phyloP scores from a whole-genome alignment of 2,888 invertebrate genomes.

The Mycalesis mineus region DNA sequence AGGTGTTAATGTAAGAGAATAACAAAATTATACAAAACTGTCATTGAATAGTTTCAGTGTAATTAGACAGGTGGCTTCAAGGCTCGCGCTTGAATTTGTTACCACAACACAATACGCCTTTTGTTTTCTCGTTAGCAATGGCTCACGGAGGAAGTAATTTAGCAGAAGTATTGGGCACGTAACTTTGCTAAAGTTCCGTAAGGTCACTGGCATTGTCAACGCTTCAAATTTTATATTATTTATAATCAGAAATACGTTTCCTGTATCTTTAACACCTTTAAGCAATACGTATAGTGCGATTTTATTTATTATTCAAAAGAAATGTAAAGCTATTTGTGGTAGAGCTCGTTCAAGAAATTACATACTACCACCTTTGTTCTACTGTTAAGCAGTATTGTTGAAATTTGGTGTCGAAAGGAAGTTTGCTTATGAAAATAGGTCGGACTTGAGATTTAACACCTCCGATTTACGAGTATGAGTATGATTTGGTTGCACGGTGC shows the following conservation, averaged over 20 bases:
- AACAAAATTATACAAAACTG: conserved; percentile 15
- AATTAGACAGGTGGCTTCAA: conserved; percentile 28
- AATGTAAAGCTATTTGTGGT: no score
- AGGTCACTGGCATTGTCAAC: conserved; percentile 59
- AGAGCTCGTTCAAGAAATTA: no score
- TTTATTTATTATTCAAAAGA: no score
- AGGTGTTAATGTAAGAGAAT: conserved; percentile 4
- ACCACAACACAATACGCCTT: conserved; percentile 37
- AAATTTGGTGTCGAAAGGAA: no score
- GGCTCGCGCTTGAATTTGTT: conserved; percentile 27
- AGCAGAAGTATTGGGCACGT: conserved; percentile 63
- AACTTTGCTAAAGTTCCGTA: conserved; percentile 48
- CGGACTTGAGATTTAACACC: no score
- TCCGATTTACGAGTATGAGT: no score
- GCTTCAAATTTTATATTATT: conserved; percentile 16
- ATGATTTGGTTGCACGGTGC: no score
- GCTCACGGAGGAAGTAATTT: conserved; percentile 68
- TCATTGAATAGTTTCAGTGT: conserved; percentile 24
- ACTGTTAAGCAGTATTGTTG: no score
- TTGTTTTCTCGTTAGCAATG: conserved; percentile 47
- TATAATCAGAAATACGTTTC: conserved; percentile 7
- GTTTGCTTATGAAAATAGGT: no score
- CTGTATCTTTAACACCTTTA: not conserved
- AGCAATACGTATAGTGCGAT: no score
- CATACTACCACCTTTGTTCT: no score